These are phyloP conservation scores for Albula goreensis DNA, from an alignment of 2,113 vertebrate genomes.

Conservation along the genomic window DNA sequence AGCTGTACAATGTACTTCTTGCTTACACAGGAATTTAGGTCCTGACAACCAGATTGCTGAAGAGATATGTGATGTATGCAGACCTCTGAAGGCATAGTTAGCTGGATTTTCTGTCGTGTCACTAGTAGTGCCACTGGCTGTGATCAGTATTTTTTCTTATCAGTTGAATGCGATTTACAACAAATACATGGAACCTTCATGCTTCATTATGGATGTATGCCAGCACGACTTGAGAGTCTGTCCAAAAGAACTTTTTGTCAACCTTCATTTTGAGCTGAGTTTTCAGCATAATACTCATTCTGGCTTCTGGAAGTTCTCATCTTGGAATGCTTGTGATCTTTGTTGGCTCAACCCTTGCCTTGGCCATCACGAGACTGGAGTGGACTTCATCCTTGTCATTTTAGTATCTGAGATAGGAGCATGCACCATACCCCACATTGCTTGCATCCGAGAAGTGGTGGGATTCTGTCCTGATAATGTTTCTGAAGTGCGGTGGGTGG, in stretches of 20 bases:
- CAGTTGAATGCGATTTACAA: conserved; percentile 19
- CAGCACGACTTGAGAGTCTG: conserved; percentile 25
- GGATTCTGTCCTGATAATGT: conserved; percentile 26
- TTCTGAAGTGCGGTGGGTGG: conserved; percentile 16
- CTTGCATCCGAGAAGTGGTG: conserved; percentile 35
- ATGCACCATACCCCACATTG: conserved; percentile 23
- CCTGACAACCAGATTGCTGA: conserved; percentile 26
- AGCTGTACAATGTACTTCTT: conserved; percentile 3
- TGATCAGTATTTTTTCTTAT: conserved; percentile 17
- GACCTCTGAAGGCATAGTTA: conserved; percentile 23
- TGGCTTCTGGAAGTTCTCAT: conserved; percentile 29
- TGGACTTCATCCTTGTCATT: conserved; percentile 24
- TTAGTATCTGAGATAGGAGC: conserved; percentile 22
- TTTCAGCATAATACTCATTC: conserved; percentile 19
- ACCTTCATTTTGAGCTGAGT: conserved; percentile 23
- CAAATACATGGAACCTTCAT: conserved; percentile 35
- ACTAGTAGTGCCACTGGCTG: conserved; percentile 20
- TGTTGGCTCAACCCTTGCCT: conserved; percentile 30
- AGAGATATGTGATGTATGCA: conserved; percentile 14
- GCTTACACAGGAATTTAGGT: conserved; percentile 26
- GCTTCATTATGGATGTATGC: conserved; percentile 5
- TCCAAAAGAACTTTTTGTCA: conserved; percentile 17
- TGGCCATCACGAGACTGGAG: conserved; percentile 29
- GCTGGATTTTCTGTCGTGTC: conserved; percentile 26
- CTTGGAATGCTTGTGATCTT: conserved; percentile 32